These are phyloP conservation scores for Nemoura dubitans DNA, from an alignment of 2,888 invertebrate genomes.

Conservation along the genomic window DNA sequence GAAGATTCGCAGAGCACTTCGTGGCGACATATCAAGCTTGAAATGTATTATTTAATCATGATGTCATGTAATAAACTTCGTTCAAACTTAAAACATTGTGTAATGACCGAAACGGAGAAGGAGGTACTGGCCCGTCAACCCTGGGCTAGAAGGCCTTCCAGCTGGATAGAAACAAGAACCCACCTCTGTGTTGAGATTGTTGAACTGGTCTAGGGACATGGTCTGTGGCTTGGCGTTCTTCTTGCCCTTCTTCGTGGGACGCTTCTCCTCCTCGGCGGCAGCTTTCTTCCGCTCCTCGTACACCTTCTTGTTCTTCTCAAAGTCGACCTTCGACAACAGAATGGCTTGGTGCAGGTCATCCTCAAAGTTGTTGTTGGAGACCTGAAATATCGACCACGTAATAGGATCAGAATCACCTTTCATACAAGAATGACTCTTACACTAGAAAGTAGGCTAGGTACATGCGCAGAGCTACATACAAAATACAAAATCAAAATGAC, in stretches of 20 bases:
- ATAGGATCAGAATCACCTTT: neutral
- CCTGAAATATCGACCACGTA: constrained; percentile 55
- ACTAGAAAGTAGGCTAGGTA: too few relatives aligned
- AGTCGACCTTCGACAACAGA: constrained; percentile 76
- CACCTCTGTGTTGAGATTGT: constrained; percentile 64
- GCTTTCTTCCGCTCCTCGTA: constrained; percentile 56
- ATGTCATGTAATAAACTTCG: too few relatives aligned
- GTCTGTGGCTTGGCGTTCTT: constrained; percentile 71
- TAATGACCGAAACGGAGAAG: too few relatives aligned
- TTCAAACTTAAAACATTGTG: too few relatives aligned
- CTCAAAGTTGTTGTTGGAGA: constrained; percentile 68
- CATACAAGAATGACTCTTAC: too few relatives aligned
- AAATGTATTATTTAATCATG: too few relatives aligned
- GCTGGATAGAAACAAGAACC: neutral
- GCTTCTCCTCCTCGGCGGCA: constrained; percentile 56
- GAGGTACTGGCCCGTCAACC: too few relatives aligned
- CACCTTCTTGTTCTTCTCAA: constrained; percentile 71
- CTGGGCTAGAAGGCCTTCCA: too few relatives aligned
- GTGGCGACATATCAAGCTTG: too few relatives aligned
- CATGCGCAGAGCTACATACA: too few relatives aligned
- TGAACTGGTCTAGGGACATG: constrained; percentile 80
- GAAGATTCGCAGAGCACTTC: too few relatives aligned
- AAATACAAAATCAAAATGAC: too few relatives aligned
- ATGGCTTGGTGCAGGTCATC: constrained; percentile 72
- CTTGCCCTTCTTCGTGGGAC: constrained; percentile 61